Evolutionary conservation across 1,140 invertebrate species (phyloP).

Genomic region (Euwallacea similis): DNA sequence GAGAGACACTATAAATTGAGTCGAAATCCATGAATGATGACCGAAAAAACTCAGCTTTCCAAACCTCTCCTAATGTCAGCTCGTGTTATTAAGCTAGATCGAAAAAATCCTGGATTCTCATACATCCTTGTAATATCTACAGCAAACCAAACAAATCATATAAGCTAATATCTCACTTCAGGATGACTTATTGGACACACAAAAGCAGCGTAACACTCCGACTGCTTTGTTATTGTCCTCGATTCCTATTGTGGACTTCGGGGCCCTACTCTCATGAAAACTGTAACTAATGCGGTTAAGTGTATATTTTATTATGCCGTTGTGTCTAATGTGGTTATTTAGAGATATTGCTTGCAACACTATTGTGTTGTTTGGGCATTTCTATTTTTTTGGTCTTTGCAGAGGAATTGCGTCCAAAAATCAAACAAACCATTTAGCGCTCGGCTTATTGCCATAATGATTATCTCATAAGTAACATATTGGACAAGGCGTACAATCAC

Average conservation of each 20-base stretch:
- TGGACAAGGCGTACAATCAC: constrained; percentile 20
- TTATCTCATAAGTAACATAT: constrained; percentile 27
- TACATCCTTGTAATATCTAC: not conserved
- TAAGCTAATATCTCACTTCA: not conserved
- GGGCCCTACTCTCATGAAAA: not conserved
- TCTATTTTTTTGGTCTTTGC: too few relatives aligned
- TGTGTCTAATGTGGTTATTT: not conserved
- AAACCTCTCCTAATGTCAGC: too few relatives aligned
- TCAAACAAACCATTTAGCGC: not conserved
- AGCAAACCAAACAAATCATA: not conserved
- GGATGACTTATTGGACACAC: not conserved
- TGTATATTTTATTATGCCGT: not conserved
- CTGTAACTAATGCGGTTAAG: constrained; percentile 5
- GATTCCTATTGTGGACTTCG: not conserved
- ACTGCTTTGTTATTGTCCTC: constrained; percentile 2
- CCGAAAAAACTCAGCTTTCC: too few relatives aligned
- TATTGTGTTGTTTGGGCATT: too few relatives aligned
- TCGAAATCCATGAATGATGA: too few relatives aligned
- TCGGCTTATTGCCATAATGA: constrained; percentile 11
- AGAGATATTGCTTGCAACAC: too few relatives aligned
- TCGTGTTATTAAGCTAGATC: too few relatives aligned
- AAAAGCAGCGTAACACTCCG: not conserved
- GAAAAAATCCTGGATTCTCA: not conserved
- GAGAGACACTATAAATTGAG: too few relatives aligned
- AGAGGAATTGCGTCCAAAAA: not conserved